These are phyloP conservation scores for Caenorhabditis tropicalis DNA, from an alignment of 1,140 invertebrate genomes.

Conservation along the genomic window DNA sequence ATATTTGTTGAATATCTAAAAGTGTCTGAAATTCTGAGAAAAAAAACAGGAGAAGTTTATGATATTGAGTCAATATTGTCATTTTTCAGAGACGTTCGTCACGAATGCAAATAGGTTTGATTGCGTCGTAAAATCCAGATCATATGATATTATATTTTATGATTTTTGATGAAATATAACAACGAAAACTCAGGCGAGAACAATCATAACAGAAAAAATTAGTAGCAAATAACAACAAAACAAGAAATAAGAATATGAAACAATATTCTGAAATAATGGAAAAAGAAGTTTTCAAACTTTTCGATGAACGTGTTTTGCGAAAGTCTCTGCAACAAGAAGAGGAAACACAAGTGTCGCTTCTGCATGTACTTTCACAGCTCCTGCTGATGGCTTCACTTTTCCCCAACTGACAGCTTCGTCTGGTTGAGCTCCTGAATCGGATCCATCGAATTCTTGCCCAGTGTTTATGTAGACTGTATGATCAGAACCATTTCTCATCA, in stretches of 20 bases:
- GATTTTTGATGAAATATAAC: too few species aligned
- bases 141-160: background rate
- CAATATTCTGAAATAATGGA: background rate
- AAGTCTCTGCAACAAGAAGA: slow-evolving; percentile 91
- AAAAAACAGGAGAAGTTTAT: background rate
- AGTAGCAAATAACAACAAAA: background rate
- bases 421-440: slow-evolving; percentile 93
- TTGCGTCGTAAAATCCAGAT: background rate
- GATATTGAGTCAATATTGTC: background rate
- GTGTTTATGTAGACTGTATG: slow-evolving; percentile 96
- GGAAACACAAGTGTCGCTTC: slow-evolving; percentile 96
- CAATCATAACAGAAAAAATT: background rate
- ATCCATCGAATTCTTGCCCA: slow-evolving; percentile 94
- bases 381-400: slow-evolving; percentile 75
- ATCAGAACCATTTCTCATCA: slow-evolving; percentile 98
- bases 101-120: background rate
- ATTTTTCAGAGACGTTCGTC: background rate
- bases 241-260: slow-evolving; percentile 3
- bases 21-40: background rate
- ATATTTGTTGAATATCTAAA: background rate
- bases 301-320: slow-evolving; percentile 72
- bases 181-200: too few species aligned
- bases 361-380: slow-evolving; percentile 88
- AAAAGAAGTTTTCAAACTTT: background rate
- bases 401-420: slow-evolving; percentile 99